phyloP scores from a whole-genome alignment of 2,888 invertebrate species.

The Palloptera scutellata region DNA sequence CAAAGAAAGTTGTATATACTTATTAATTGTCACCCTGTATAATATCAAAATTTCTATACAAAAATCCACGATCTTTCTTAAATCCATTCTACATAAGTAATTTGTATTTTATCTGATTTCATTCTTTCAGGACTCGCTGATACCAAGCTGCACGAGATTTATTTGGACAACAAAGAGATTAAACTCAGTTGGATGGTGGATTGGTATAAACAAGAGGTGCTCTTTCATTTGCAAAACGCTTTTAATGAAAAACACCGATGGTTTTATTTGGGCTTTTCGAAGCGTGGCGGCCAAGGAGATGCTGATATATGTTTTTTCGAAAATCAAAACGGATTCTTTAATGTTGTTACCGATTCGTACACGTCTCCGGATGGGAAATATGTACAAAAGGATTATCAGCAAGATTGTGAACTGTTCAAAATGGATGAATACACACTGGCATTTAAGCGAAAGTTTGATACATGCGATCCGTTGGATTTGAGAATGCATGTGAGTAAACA shows the following conservation, averaged over 20 bases:
- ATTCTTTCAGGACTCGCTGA: conserved; percentile 55
- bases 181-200: conserved; percentile 65
- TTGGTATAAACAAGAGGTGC: conserved; percentile 64
- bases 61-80: too few species aligned
- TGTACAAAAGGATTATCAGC: conserved; percentile 73
- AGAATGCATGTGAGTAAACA: conserved; percentile 59
- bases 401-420: conserved; percentile 73
- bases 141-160: conserved; percentile 62
- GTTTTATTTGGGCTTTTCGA: conserved; percentile 89
- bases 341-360: conserved; percentile 74
- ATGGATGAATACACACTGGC: conserved; percentile 74
- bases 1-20: too few species aligned
- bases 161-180: conserved; percentile 61
- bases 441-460: conserved; percentile 82
- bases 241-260: conserved; percentile 68
- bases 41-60: too few species aligned
- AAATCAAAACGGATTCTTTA: conserved; percentile 66
- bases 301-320: conserved; percentile 86
- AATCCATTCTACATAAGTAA: too few species aligned
- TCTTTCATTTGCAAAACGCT: conserved; percentile 64
- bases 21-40: too few species aligned
- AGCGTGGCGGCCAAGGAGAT: conserved; percentile 75
- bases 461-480: conserved; percentile 77
- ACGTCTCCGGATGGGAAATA: conserved; percentile 72
- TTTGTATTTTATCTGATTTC: too few species aligned